phyloP scores from a whole-genome alignment of 2,888 invertebrate species.

The Scaeva pyrastri region DNA sequence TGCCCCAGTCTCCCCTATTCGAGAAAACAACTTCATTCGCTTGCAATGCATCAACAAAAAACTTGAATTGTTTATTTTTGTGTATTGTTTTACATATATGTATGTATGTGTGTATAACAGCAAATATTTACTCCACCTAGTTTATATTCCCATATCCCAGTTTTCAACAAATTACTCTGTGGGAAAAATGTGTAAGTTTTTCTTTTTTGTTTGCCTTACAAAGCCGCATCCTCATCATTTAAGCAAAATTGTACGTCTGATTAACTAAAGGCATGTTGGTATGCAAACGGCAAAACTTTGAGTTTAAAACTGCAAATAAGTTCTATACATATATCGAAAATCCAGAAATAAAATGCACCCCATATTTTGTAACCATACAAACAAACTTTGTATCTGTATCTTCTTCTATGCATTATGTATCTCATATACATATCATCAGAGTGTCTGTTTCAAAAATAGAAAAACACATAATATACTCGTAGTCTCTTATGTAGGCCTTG shows the following conservation, averaged over 20 bases:
- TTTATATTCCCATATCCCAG: background rate
- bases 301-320: slow-evolving; percentile 7
- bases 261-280: background rate
- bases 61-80: too few relatives aligned
- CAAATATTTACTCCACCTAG: too few relatives aligned
- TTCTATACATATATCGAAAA: background rate
- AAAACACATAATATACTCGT: background rate
- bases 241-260: background rate
- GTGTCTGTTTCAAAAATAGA: slow-evolving; percentile 27
- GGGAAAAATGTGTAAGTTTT: background rate
- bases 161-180: background rate
- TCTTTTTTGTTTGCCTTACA: background rate
- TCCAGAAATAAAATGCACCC: slow-evolving; percentile 28
- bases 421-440: background rate
- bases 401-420: background rate
- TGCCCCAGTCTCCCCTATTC: too few relatives aligned
- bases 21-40: too few relatives aligned
- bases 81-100: too few relatives aligned
- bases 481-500: background rate
- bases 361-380: background rate
- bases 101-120: too few relatives aligned
- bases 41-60: too few relatives aligned
- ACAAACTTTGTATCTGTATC: background rate
- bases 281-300: background rate
- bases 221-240: background rate